Percentiles rank a stretch among this genome's conserved stretches.
Conservation (phyloP, 2,113 vertebrate species). For the Callorhinus ursinus region DNA sequence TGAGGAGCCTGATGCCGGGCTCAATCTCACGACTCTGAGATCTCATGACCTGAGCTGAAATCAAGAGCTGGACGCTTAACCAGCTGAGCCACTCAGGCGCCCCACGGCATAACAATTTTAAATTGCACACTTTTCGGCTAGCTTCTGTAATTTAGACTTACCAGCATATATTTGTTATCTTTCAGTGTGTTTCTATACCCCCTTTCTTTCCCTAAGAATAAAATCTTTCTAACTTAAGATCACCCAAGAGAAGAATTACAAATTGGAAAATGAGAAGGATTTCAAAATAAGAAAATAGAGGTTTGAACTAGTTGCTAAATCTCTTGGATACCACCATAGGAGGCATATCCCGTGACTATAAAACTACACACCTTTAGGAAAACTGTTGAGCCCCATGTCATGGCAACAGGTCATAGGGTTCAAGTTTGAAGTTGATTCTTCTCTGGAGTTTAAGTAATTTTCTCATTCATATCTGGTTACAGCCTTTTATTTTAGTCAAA, state of each 20-base stretch:
- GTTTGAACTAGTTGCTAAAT: background rate
- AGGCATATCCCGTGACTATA: background rate
- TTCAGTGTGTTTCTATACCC: background rate
- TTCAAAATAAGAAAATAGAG: slow-evolving; percentile 51
- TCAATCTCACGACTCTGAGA: background rate
- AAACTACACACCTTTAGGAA: background rate
- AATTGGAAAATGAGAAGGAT: slow-evolving; percentile 42
- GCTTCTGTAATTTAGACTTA: slow-evolving; percentile 49
- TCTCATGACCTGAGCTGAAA: background rate
- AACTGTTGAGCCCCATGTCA: background rate
- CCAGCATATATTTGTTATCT: background rate
- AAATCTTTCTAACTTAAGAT: slow-evolving; percentile 23
- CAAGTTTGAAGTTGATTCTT: background rate
- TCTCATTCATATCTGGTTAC: background rate
- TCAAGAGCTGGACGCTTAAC: background rate
- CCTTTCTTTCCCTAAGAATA: background rate
- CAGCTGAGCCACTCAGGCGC: background rate
- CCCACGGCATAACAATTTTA: slow-evolving; percentile 10
- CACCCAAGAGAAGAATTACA: slow-evolving; percentile 23
- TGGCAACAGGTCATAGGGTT: background rate
- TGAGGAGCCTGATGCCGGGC: background rate
- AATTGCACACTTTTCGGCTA: background rate
- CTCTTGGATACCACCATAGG: background rate
- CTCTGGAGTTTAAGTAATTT: background rate
- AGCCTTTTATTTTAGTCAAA: slow-evolving; percentile 24